These are phyloP conservation scores for Drosophila ohnishii DNA, from an alignment of 1,140 invertebrate species.

Conservation along the genomic window DNA sequence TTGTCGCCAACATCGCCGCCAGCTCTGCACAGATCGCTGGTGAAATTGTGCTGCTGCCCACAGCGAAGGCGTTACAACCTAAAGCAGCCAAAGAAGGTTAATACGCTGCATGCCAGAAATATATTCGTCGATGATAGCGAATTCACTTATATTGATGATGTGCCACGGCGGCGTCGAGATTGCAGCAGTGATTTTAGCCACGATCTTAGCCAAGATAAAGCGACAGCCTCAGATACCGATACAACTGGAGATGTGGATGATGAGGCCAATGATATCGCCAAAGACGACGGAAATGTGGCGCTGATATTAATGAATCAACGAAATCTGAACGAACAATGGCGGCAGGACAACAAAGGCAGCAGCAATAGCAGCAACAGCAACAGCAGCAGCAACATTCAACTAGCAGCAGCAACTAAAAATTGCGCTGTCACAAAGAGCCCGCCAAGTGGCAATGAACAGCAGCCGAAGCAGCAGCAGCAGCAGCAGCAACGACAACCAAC, in stretches of 20 bases:
- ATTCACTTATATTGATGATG: conserved; percentile 81
- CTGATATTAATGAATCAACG: conserved; percentile 81
- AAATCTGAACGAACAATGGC: conserved; percentile 76
- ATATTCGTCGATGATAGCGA: conserved; percentile 80
- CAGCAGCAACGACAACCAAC: conserved; percentile 69
- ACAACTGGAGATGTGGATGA: conserved; percentile 20
- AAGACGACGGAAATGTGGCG: conserved; percentile 75
- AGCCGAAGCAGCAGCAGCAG: conserved; percentile 30
- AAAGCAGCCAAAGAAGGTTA: conserved; percentile 69
- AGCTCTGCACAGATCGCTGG: conserved; percentile 56
- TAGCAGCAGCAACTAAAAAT: conserved; percentile 62
- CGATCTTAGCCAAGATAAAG: conserved; percentile 38
- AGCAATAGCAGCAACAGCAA: conserved; percentile 41
- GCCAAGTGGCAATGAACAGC: conserved; percentile 76
- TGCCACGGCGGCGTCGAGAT: conserved; percentile 64
- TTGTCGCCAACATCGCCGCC: conserved; percentile 77
- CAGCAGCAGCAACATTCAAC: conserved; percentile 20
- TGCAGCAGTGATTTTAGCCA: conserved; percentile 67
- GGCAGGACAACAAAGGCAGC: conserved; percentile 79
- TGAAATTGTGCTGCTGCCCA: conserved; percentile 79
- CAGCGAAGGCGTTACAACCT: conserved; percentile 77
- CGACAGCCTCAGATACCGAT: conserved; percentile 40
- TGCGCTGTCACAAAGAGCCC: conserved; percentile 75
- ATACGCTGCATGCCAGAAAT: conserved; percentile 77
- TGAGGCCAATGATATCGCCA: conserved; percentile 62